A percentile compares a stretch with the other conserved stretches of the same genome.
These are phyloP conservation scores for Delichon dasypus DNA, from an alignment of 2,797 vertebrate species.

Conservation along the genomic window DNA sequence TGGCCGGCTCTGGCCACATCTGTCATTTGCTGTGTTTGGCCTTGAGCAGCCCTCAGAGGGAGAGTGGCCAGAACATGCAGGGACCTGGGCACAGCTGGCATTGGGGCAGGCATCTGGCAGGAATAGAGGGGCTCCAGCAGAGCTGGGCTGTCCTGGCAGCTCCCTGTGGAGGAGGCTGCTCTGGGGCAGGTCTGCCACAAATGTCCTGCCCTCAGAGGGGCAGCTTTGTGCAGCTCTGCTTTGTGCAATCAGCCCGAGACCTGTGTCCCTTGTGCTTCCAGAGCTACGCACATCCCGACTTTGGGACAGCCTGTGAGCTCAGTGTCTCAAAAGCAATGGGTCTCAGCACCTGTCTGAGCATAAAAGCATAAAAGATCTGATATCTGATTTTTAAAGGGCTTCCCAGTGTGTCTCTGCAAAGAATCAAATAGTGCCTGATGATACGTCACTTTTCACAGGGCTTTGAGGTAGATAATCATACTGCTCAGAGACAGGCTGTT, in stretches of 20 bases:
- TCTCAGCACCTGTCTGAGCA: background rate
- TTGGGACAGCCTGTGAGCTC: background rate
- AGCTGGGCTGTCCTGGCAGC: background rate
- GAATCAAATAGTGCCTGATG: background rate
- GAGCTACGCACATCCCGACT: rapidly evolving
- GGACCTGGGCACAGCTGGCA: background rate
- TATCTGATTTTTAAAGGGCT: background rate
- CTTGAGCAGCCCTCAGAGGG: background rate
- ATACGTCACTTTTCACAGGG: background rate
- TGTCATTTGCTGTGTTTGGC: background rate
- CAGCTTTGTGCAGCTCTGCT: background rate
- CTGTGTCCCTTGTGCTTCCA: background rate
- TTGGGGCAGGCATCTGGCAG: background rate
- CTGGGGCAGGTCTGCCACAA: background rate
- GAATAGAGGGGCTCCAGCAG: background rate
- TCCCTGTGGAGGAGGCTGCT: background rate
- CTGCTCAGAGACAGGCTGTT: background rate
- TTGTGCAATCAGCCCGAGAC: background rate
- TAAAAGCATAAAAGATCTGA: background rate
- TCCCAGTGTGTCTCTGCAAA: background rate
- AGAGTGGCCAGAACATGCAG: background rate
- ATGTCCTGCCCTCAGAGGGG: background rate
- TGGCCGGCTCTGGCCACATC: background rate
- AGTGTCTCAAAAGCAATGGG: background rate
- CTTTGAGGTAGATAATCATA: background rate